Evolutionary conservation across 37 sponge, comb jelly and placozoan genomes (phyloP), one percentile per base, ranked within the genome.

Genomic region (Eunapius fragilis): DNA sequence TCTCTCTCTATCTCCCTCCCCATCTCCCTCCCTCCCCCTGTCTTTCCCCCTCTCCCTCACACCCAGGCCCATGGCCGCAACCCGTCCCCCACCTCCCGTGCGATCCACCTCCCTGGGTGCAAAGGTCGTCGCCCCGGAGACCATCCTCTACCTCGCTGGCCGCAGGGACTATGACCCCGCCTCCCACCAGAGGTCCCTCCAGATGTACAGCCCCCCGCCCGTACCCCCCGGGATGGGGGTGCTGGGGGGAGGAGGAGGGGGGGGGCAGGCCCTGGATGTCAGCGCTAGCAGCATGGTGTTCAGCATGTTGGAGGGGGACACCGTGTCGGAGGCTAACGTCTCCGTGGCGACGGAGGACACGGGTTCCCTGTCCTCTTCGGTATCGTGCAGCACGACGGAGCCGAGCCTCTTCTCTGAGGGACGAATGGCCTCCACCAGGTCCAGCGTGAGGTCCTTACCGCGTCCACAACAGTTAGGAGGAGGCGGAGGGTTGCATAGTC

Each of bases 91-190:
- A 14, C 58, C 76, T 22, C 90, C 90, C 6, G 70, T 50, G 0
- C 75, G 90, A 0, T 30, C 68, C 38, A 36, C 85, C 77, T 90
- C 90, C 24, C 71, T 90, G 68, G 36, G 30, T 12, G 68, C 69
- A 12, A 67, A 74, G 31, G 81, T 85, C 37, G 80, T 74, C 24
- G 80, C 41, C 37, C 19, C 34, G 3, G 90, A 90, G 0, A 48
- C 41, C 30, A 24, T 90, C 10, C 26, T 90, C 47, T 90, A 58
- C 76, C 50, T 90, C 3, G 90, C 86, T 0, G 90, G 90, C 10
- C 80, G 85, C 4, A 89, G n/a, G n/a, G n/a, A 68, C 27, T 71
- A 72, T 4, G 19, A 33, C 48, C 24, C 71, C 25, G 3, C 37
- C 24, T n/a, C 71, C 71, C 71, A 4, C 76, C 34, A 24, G 34